Evolutionary conservation across 2,888 invertebrate genomes (phyloP).

Genomic region (Zeuzera pyrina): DNA sequence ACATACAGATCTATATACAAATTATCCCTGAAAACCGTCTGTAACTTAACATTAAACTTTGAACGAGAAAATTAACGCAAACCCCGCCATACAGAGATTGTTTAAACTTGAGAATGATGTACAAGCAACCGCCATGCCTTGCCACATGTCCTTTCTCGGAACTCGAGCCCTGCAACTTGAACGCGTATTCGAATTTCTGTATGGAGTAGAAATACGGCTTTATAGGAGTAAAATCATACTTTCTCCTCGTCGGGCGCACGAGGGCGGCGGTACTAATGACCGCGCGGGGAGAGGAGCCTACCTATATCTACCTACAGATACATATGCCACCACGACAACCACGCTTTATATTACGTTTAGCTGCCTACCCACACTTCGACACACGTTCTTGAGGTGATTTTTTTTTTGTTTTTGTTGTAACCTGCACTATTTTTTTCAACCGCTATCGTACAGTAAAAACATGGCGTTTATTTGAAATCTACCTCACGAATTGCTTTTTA

Average conservation of each 20-base stretch:
- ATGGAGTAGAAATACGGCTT: conserved; percentile 73
- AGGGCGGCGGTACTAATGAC: conserved; percentile 66
- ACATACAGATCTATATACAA: no score
- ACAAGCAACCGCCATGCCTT: conserved; percentile 48
- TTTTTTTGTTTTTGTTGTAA: conserved; percentile 62
- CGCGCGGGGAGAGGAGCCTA: conserved; percentile 63
- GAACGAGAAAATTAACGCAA: conserved; percentile 38
- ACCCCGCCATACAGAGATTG: conserved; percentile 56
- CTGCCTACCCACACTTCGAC: conserved; percentile 65
- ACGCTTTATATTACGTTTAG: conserved; percentile 72
- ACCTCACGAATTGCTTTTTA: background rate
- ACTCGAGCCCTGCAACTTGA: conserved; percentile 56
- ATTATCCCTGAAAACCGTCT: no score
- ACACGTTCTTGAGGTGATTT: conserved; percentile 44
- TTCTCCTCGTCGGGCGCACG: conserved; percentile 60
- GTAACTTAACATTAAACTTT: background rate
- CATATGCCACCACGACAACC: conserved; percentile 52
- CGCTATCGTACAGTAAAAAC: conserved; percentile 15
- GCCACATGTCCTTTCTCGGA: no score
- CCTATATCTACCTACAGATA: conserved; percentile 56
- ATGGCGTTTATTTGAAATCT: background rate
- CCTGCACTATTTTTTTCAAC: conserved; percentile 64
- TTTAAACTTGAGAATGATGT: conserved; percentile 66
- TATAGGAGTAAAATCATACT: conserved; percentile 74
- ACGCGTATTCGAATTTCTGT: conserved; percentile 70